These are phyloP conservation scores for Pseudocheirus occidentalis DNA, from an alignment of 2,797 vertebrate genomes.

Conservation along the genomic window DNA sequence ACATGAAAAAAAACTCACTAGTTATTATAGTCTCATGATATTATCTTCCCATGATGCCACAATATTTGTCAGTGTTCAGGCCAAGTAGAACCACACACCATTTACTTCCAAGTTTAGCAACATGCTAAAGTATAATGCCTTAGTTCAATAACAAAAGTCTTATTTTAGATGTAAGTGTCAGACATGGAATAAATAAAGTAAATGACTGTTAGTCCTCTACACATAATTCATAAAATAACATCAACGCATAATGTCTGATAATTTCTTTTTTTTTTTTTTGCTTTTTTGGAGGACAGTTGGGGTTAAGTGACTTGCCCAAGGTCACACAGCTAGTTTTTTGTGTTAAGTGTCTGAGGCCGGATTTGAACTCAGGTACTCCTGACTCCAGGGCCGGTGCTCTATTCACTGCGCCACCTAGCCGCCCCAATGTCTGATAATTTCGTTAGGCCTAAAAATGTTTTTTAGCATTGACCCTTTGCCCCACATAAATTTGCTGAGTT, in stretches of 20 bases:
- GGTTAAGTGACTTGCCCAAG: too few species aligned
- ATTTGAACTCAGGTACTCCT: too few species aligned
- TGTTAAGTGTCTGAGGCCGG: too few species aligned
- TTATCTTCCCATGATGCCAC: neutral
- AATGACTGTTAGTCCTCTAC: neutral
- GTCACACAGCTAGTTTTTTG: too few species aligned
- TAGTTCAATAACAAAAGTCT: neutral
- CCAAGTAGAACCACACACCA: neutral
- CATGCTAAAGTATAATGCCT: neutral
- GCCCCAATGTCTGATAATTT: slow-evolving; percentile 17
- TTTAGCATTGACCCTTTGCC: slow-evolving; percentile 34
- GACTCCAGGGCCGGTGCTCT: too few species aligned
- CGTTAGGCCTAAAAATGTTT: neutral
- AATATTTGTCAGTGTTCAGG: neutral
- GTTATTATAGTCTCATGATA: neutral
- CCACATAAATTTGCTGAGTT: slow-evolving; percentile 23
- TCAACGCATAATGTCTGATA: neutral
- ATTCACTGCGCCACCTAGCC: too few species aligned
- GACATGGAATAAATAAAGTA: neutral
- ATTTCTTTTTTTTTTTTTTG: too few species aligned
- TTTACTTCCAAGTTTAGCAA: neutral
- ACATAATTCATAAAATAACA: neutral
- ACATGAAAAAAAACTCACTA: neutral
- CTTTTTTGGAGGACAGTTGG: too few species aligned
- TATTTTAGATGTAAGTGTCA: neutral